Percentiles rank a stretch among this genome's conserved stretches.
phyloP scores from a whole-genome alignment of 2,113 vertebrate genomes.

The Speoplatyrhinus poulsoni region DNA sequence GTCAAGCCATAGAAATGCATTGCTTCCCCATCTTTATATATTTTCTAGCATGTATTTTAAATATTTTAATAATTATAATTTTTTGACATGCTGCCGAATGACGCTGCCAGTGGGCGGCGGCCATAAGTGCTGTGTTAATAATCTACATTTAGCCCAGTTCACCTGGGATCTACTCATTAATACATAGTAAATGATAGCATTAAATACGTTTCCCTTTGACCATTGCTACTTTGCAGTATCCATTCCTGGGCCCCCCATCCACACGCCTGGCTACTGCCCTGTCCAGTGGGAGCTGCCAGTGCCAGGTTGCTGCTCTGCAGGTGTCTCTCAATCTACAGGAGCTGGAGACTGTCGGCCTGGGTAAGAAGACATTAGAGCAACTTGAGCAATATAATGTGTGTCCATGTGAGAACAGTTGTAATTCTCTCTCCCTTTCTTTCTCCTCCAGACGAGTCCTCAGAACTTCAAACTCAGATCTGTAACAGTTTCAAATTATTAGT shows the following conservation, averaged over 20 bases:
- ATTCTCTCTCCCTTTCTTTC: background rate
- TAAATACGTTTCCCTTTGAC: background rate
- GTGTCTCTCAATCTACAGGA: conserved; percentile 89
- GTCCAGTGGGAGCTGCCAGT: conserved; percentile 87
- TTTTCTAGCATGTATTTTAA: too few relatives aligned
- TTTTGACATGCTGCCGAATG: too few relatives aligned
- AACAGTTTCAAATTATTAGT: conserved; percentile 87
- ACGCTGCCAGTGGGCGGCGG: too few relatives aligned
- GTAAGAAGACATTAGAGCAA: conserved; percentile 70
- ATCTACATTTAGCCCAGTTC: too few relatives aligned
- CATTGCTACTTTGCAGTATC: conserved; percentile 79
- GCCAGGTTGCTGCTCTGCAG: conserved; percentile 88
- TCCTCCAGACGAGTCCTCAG: conserved; percentile 87
- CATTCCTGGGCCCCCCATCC: conserved; percentile 90
- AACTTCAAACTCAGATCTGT: conserved; percentile 91
- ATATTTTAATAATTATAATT: too few relatives aligned
- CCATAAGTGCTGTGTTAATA: too few relatives aligned
- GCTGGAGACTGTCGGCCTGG: conserved; percentile 86
- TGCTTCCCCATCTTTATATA: too few relatives aligned
- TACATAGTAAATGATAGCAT: background rate
- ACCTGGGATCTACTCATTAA: too few relatives aligned
- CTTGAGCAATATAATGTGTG: background rate
- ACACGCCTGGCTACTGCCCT: conserved; percentile 87
- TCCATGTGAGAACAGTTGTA: background rate
- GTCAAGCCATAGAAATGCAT: too few relatives aligned